Evolutionary conservation across 2,888 invertebrate species (phyloP).

Genomic region (Nymphalis polychloros): DNA sequence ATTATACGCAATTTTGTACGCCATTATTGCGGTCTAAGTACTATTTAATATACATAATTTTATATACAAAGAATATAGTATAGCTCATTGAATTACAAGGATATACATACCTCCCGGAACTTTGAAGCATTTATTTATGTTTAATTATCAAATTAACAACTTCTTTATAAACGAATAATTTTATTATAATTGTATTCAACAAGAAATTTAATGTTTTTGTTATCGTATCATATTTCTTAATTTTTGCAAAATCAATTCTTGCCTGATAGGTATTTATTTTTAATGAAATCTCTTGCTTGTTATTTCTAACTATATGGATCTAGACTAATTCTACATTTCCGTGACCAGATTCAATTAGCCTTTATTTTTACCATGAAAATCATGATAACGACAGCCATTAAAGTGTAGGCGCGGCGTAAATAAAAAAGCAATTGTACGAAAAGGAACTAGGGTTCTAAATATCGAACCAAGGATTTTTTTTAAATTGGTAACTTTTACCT

Average conservation of each 20-base stretch:
- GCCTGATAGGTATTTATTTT: not conserved
- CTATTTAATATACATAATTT: conserved; percentile 7
- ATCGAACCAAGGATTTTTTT: conserved; percentile 24
- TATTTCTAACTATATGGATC: not conserved
- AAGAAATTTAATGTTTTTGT: too few relatives aligned
- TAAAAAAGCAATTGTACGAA: conserved; percentile 26
- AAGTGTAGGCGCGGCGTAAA: conserved; percentile 13
- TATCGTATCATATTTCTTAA: too few relatives aligned
- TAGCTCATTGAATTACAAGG: not conserved
- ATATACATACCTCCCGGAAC: conserved; percentile 20
- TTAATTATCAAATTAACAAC: not conserved
- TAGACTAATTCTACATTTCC: conserved; percentile 7
- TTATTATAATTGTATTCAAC: too few relatives aligned
- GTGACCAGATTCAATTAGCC: conserved; percentile 16
- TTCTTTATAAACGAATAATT: too few relatives aligned
- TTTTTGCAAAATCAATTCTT: too few relatives aligned
- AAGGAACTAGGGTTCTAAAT: conserved; percentile 30
- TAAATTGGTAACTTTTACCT: conserved; percentile 29
- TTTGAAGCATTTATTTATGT: not conserved
- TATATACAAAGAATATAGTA: conserved; percentile 18
- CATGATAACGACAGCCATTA: conserved; percentile 17
- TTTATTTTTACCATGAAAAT: conserved; percentile 16
- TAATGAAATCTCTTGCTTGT: not conserved
- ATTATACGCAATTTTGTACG: conserved; percentile 23
- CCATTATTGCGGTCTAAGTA: conserved; percentile 20